Evolutionary conservation across 2,113 vertebrate genomes (phyloP).

Genomic region (Suricata suricatta): DNA sequence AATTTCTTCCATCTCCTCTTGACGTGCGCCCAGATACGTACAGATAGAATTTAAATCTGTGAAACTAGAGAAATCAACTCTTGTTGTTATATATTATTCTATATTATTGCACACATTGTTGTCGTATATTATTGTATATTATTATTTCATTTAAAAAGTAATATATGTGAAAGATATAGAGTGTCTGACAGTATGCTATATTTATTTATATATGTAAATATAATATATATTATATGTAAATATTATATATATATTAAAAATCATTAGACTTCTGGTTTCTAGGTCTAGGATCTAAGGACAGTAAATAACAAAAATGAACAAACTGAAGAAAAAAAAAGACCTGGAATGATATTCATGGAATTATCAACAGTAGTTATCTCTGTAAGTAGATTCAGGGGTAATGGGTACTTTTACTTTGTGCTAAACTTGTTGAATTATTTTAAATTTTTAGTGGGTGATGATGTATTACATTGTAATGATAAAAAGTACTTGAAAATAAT

Average conservation of each 20-base stretch:
- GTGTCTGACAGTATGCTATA: neutral
- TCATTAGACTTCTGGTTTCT: neutral
- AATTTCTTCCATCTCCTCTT: neutral
- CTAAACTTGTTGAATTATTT: conserved; percentile 30
- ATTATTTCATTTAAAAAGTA: neutral
- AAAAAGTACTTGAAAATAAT: conserved; percentile 40
- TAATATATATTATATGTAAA: too few relatives aligned
- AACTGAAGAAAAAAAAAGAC: neutral
- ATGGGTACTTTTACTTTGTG: neutral
- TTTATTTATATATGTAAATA: neutral
- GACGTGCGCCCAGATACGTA: neutral
- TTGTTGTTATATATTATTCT: neutral
- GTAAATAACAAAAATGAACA: neutral
- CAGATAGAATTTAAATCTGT: neutral
- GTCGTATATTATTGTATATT: neutral
- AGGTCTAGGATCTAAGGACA: neutral
- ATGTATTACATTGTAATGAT: neutral
- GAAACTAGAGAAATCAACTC: neutral
- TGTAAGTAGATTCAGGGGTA: neutral
- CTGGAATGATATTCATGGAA: neutral
- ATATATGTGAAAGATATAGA: neutral
- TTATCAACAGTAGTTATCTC: neutral
- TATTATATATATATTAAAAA: neutral
- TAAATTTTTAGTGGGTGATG: neutral
- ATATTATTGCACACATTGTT: too few relatives aligned